Evolutionary conservation across 2,113 vertebrate genomes (phyloP).

Genomic region (Myotis lucifugus): DNA sequence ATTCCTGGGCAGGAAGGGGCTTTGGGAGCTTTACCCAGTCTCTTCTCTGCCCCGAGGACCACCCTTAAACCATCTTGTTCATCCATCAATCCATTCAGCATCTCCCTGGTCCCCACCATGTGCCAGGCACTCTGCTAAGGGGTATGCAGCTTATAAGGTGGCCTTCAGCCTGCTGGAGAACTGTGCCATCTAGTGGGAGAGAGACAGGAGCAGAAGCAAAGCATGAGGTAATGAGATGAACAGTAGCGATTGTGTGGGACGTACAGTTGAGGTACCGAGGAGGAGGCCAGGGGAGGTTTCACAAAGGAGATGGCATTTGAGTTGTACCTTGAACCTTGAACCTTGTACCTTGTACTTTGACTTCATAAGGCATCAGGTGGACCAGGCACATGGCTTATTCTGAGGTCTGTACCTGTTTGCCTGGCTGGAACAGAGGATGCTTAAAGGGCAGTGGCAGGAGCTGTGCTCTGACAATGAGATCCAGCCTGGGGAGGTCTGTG

Average conservation of each 20-base stretch:
- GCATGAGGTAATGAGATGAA: background rate
- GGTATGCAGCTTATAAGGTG: background rate
- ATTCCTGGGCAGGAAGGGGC: background rate
- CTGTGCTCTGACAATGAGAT: background rate
- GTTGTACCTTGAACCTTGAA: background rate
- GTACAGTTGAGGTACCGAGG: background rate
- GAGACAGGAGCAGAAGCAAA: background rate
- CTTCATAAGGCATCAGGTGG: no score
- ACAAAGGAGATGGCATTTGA: background rate
- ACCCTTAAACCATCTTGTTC: conserved; percentile 37
- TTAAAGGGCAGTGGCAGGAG: background rate
- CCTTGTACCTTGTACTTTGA: no score
- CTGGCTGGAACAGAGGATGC: background rate
- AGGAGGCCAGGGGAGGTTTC: background rate
- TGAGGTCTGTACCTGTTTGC: background rate
- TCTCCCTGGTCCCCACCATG: background rate
- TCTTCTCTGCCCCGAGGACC: background rate
- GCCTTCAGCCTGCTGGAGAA: background rate
- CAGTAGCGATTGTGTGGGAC: fast-evolving
- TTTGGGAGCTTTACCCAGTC: background rate
- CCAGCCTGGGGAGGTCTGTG: no score
- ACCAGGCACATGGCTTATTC: fast-evolving
- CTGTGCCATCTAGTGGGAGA: background rate
- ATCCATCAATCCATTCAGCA: conserved; percentile 57
- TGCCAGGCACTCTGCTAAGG: background rate